These are phyloP conservation scores for Thalpophila matura DNA, from an alignment of 2,888 invertebrate species.

Conservation along the genomic window DNA sequence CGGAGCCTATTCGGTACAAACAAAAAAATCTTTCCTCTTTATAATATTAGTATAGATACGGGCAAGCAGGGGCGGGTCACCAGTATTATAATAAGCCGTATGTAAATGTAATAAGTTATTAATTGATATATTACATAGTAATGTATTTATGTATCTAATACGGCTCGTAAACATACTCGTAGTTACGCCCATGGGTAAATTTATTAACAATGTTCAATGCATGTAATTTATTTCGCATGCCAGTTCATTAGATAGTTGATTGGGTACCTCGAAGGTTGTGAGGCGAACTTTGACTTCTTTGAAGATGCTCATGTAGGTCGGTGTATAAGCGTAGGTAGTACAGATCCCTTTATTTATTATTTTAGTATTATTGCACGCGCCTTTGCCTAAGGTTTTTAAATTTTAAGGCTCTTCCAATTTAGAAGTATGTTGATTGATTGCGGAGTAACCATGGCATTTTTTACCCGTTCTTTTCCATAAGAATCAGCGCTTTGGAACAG, in stretches of 20 bases:
- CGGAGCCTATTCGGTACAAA: too few species aligned
- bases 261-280: slow-evolving; percentile 83
- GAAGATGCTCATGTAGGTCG: slow-evolving; percentile 72
- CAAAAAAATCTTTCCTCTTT: too few species aligned
- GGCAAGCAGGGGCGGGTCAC: too few species aligned
- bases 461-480: too few species aligned
- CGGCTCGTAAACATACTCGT: slow-evolving; percentile 45
- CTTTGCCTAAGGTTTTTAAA: neutral
- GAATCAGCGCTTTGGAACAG: too few species aligned
- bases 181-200: slow-evolving; percentile 59
- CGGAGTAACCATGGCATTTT: too few species aligned
- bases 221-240: slow-evolving; percentile 64
- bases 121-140: slow-evolving; percentile 37
- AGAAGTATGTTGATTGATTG: too few species aligned
- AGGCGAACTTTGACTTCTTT: slow-evolving; percentile 83
- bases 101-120: slow-evolving; percentile 39
- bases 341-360: slow-evolving; percentile 59
- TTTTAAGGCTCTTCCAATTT: too few species aligned
- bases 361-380: slow-evolving; percentile 20
- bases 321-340: slow-evolving; percentile 55
- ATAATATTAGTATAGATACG: too few species aligned
- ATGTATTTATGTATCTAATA: slow-evolving; percentile 47
- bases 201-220: slow-evolving; percentile 63
- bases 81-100: slow-evolving; percentile 14
- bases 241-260: slow-evolving; percentile 86